Evolutionary conservation across 2,888 invertebrate species (phyloP).

Genomic region (Drosophila aldrichi): DNA sequence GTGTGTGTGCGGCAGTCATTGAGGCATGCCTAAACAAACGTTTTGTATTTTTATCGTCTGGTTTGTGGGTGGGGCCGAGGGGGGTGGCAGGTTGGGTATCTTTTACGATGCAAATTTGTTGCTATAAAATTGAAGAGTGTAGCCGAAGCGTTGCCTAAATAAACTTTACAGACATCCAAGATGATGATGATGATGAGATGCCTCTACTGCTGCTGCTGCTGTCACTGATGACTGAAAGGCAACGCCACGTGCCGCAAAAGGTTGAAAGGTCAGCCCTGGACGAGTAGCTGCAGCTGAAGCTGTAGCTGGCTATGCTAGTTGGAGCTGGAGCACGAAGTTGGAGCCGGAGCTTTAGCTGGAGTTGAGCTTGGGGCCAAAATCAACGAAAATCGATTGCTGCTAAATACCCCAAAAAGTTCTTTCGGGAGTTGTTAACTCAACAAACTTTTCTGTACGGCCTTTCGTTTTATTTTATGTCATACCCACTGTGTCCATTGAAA

Average conservation of each 20-base stretch:
- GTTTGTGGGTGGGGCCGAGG: slow-evolving; percentile 27
- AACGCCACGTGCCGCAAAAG: slow-evolving; percentile 76
- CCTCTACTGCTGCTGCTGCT: slow-evolving; percentile 17
- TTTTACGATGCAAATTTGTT: slow-evolving; percentile 80
- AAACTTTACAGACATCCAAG: slow-evolving; percentile 76
- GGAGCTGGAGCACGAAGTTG: slow-evolving; percentile 4
- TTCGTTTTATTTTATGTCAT: slow-evolving; percentile 24
- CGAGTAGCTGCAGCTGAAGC: slow-evolving; percentile 1
- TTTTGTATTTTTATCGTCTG: slow-evolving; percentile 77
- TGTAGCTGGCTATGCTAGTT: slow-evolving; percentile 2
- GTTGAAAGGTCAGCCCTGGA: slow-evolving; percentile 73
- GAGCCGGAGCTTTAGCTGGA: background rate
- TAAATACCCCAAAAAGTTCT: slow-evolving; percentile 73
- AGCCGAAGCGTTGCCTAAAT: slow-evolving; percentile 72
- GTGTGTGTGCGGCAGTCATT: slow-evolving; percentile 30
- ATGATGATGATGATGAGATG: slow-evolving; percentile 79
- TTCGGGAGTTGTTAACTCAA: slow-evolving; percentile 73
- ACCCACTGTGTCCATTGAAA: background rate
- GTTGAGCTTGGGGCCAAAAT: slow-evolving; percentile 55
- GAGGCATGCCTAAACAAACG: slow-evolving; percentile 77
- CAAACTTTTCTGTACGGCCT: slow-evolving; percentile 41
- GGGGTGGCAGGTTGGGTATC: slow-evolving; percentile 56
- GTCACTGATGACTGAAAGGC: slow-evolving; percentile 34
- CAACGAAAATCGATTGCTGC: slow-evolving; percentile 78
- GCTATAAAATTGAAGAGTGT: slow-evolving; percentile 81